Conservation (phyloP, 2,113 vertebrate genomes). For the Lampris megalopsis region DNA sequence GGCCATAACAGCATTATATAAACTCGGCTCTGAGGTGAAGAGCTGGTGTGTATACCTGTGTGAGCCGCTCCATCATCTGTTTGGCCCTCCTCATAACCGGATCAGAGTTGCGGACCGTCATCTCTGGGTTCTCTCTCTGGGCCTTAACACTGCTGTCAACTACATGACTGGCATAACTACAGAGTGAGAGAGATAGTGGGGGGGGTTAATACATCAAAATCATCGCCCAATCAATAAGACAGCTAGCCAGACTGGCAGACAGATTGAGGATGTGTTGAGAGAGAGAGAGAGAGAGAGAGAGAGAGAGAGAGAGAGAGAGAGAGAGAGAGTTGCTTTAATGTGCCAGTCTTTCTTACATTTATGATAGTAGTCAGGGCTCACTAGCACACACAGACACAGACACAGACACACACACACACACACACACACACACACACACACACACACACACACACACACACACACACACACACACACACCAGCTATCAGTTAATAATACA, state of each 20-base stretch:
- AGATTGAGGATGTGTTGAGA: neutral
- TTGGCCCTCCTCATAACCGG: conserved; percentile 83
- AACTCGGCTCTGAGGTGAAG: neutral
- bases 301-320: no score
- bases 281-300: no score
- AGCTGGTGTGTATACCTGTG: conserved; percentile 78
- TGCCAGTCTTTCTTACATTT: no score
- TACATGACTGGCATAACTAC: conserved; percentile 86
- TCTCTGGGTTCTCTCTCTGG: conserved; percentile 89
- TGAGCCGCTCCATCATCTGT: conserved; percentile 85
- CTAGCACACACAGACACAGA: no score
- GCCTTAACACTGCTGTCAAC: conserved; percentile 86
- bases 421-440: no score
- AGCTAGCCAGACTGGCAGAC: conserved; percentile 2
- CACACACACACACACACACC: no score
- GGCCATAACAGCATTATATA: neutral
- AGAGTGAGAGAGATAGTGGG: conserved; percentile 23
- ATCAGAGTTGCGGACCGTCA: conserved; percentile 85
- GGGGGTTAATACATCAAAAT: conserved; percentile 7
- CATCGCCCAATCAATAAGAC: neutral
- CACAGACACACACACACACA: no score
- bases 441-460: no score
- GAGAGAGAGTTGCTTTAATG: no score
- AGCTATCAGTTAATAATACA: no score
- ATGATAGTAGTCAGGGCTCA: no score